A percentile compares a stretch with the other conserved stretches of the same genome.
phyloP scores from a whole-genome alignment of 2,888 invertebrate species.

The Hypena proboscidalis region DNA sequence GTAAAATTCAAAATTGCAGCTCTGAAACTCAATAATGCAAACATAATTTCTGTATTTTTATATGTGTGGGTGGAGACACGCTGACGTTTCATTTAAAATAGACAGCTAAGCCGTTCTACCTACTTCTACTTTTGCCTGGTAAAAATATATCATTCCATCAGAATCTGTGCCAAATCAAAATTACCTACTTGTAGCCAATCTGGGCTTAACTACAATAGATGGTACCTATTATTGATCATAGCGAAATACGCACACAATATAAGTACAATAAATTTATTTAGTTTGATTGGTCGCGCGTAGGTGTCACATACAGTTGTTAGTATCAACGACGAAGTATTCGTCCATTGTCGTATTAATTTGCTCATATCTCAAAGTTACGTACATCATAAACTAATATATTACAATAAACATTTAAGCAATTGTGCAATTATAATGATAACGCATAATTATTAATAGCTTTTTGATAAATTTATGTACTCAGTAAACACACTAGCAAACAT shows the following conservation, averaged over 20 bases:
- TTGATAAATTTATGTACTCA: conserved; percentile 8
- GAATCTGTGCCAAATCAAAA: too few species aligned
- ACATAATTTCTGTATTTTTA: too few species aligned
- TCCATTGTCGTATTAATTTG: too few species aligned
- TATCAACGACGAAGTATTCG: too few species aligned
- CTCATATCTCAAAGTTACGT: background rate
- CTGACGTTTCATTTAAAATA: too few species aligned
- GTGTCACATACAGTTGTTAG: conserved; percentile 7
- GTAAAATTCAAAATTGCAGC: too few species aligned
- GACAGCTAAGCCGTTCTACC: too few species aligned
- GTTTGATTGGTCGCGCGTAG: conserved; percentile 16
- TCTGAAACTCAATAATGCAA: too few species aligned
- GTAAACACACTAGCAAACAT: conserved; percentile 19
- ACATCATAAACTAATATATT: conserved; percentile 4
- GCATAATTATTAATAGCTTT: conserved; percentile 27
- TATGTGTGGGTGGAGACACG: too few species aligned
- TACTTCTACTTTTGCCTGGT: too few species aligned
- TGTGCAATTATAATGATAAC: conserved; percentile 18
- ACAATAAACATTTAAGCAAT: conserved; percentile 17
- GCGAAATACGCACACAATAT: conserved; percentile 5
- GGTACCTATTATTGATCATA: background rate
- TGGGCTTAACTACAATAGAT: too few species aligned
- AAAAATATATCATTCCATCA: too few species aligned
- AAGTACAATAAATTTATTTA: conserved; percentile 31
- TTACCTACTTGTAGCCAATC: background rate